phyloP scores from a whole-genome alignment of 2,113 vertebrate genomes.

The Rhynchomys soricoides region DNA sequence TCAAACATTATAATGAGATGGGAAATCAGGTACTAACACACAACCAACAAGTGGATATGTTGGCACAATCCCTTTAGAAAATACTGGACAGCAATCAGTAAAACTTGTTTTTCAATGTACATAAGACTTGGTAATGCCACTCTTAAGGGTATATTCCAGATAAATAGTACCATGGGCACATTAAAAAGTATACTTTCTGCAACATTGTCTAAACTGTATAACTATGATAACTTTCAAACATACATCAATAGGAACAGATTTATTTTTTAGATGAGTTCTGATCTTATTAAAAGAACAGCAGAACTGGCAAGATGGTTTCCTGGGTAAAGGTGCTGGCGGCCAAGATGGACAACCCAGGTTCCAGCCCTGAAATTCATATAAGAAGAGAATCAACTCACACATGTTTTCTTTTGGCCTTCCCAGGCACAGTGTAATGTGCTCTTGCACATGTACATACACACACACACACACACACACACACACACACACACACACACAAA shows the following conservation, averaged over 20 bases:
- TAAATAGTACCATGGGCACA: neutral
- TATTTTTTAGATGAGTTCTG: neutral
- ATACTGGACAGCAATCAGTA: neutral
- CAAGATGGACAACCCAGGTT: neutral
- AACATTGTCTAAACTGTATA: neutral
- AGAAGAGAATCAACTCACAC: neutral
- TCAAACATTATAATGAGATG: neutral
- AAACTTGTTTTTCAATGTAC: neutral
- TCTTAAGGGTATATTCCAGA: neutral
- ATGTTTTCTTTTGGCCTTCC: neutral
- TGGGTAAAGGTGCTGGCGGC: neutral
- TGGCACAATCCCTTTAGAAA: neutral
- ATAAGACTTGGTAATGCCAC: neutral
- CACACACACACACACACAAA: neutral
- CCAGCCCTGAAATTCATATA: neutral
- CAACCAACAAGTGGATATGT: neutral
- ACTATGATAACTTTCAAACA: neutral
- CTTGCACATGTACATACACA: neutral
- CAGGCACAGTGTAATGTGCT: neutral
- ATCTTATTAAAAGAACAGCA: neutral
- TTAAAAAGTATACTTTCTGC: neutral
- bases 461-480: neutral
- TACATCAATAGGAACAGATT: neutral
- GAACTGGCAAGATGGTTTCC: neutral
- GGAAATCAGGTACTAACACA: neutral